These are phyloP conservation scores for Pinna nobilis DNA, from an alignment of 1,140 invertebrate species.

Conservation along the genomic window DNA sequence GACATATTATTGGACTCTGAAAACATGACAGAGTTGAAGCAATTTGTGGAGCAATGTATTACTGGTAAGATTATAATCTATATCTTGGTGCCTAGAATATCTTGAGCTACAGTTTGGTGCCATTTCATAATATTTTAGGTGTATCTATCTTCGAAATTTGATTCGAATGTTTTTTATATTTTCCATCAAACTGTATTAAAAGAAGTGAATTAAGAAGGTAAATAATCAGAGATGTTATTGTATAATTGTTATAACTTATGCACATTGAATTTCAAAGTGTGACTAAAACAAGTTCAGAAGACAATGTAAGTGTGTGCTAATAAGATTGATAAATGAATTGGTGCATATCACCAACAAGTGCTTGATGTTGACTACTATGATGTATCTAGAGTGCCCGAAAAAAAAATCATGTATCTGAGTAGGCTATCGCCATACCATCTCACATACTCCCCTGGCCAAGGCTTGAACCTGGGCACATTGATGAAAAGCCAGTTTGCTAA, in stretches of 20 bases:
- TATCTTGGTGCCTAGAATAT: neutral
- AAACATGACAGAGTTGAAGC: constrained; percentile 50
- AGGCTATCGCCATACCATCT: no score
- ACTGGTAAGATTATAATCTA: constrained; percentile 47
- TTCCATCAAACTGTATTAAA: neutral
- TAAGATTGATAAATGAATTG: no score
- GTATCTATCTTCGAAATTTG: neutral
- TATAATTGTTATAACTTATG: neutral
- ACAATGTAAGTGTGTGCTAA: no score
- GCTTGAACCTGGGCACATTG: no score
- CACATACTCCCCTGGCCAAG: no score
- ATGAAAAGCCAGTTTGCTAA: no score
- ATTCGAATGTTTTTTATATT: neutral
- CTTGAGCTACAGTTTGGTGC: neutral
- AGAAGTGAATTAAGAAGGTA: neutral
- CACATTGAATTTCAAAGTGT: no score
- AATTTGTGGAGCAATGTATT: constrained; percentile 63
- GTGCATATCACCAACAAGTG: no score
- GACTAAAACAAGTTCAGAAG: no score
- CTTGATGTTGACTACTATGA: no score
- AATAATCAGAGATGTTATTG: neutral
- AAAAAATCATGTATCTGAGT: no score
- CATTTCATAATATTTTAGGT: neutral
- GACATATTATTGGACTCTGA: constrained; percentile 55
- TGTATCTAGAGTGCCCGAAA: no score